Evolutionary conservation across 2,113 vertebrate genomes (phyloP), one percentile per base, ranked within the genome.

Genomic region (Bostrychus sinensis): DNA sequence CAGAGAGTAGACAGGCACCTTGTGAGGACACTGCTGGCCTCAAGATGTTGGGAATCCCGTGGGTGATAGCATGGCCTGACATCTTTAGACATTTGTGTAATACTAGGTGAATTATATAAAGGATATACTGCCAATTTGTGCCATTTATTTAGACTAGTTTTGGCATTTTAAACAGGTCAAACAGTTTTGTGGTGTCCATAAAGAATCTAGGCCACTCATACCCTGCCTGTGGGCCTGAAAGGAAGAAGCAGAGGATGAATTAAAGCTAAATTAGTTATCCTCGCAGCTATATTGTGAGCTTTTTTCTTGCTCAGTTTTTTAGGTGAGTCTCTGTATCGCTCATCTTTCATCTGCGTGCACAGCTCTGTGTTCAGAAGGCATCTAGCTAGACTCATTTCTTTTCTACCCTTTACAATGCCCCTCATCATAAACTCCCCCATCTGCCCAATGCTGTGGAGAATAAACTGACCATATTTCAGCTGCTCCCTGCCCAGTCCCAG

Each of bases 251-350:
- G 80, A 78, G 84, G 78, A 75, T 89, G 80, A 91, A 85, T 91
- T 92, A 91, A 89, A 91, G 84, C 74, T 88, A 86, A 89, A 91
- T 89, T 90, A 89, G 86, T 86, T 85, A 86, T 91, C 82, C 82
- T 61, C 70, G 80, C 66, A 70, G 55, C 76, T 69, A 75, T 86
- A 80, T 72, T 76, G 76, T 56, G 58, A 72, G 48, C 73, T 41
- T 66, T 73, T 78, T 87, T 77, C 58, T 66, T 65, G 45, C 56
- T 69, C n/a, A n/a, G n/a, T 85, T 77, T 59, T 86, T 81, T 62
- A 77, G 71, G 60, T 62, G 77, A 72, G 76, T 62, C 73, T 83
- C 73, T 55, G 7, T 54, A 66, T 80, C 76, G 75, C 78, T 80
- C 82, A 74, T 88, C 83, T 84, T 85, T 87, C 82, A 85, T 87